Evolutionary conservation across 2,888 invertebrate genomes (phyloP), one percentile per base, ranked within the genome.

Genomic region (Atethmia centrago): DNA sequence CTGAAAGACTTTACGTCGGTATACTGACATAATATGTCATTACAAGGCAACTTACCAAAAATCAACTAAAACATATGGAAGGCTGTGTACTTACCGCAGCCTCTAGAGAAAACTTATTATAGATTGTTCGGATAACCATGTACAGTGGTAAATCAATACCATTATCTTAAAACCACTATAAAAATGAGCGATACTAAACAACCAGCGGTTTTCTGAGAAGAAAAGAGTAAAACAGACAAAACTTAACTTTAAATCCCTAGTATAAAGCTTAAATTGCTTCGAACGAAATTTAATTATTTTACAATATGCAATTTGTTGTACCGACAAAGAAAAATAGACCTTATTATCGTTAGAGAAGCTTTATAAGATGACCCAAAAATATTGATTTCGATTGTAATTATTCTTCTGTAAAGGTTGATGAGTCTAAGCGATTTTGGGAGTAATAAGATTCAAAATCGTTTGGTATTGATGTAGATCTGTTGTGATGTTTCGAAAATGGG

Each of bases 121-220:
- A 91, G 91, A 93, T 92, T 87, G 89, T 90, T 88, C 90, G 90
- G 92, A 93, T 93, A 92, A 88, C 90, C 90, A 82, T 91, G 89
- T 91, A 91, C 87, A 90, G 91, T 90, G 92, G 94, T 94, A 93
- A 96, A 95, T 95, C 96, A 96, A 96, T 95, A 95, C 93, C 93
- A 96, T 96, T 95, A 96, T 94, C 94, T 94, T 92, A 91, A 94
- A 95, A 95, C 95, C 94, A 95, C 95, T 92, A 94, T 94, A 95
- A 95, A 95, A 95, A 94, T 94, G 93, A 94, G 92, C 92, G 89
- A 93, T 93, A 90, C 91, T 90, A 88, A 92, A 91, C 91, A 90
- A 90, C 90, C 77, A 81, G 85, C 87, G 88, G 86, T 90, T 92
- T 93, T 93, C 93, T 93, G 93, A 92, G 91, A 94, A 90, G 79